Evolutionary conservation across 1,140 invertebrate genomes (phyloP).

Genomic region (Venturia canescens): DNA sequence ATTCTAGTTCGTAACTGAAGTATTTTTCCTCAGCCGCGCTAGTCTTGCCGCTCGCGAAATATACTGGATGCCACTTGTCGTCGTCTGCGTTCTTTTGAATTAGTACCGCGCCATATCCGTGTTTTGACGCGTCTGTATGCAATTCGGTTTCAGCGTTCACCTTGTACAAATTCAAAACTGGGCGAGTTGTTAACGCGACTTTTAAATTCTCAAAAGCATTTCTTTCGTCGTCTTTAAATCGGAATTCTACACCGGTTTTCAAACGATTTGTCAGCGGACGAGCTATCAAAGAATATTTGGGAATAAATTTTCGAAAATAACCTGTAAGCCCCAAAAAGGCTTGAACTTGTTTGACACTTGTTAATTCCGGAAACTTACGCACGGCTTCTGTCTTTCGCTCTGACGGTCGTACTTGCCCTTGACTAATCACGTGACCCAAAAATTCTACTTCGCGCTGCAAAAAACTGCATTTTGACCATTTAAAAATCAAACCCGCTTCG

Average conservation of each 20-base stretch:
- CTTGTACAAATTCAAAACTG: background rate
- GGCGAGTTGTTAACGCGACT: background rate
- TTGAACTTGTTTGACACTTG: background rate
- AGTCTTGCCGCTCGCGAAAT: background rate
- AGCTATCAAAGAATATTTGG: background rate
- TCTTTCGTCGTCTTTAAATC: background rate
- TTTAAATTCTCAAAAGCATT: background rate
- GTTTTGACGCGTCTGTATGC: background rate
- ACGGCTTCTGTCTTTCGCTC: conserved; percentile 1
- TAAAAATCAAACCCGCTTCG: background rate
- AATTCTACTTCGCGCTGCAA: background rate
- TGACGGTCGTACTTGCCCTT: background rate
- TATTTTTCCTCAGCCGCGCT: background rate
- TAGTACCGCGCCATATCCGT: background rate
- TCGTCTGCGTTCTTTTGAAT: background rate
- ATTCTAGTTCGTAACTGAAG: background rate
- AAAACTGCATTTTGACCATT: background rate
- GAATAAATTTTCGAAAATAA: background rate
- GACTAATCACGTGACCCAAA: background rate
- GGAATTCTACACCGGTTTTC: background rate
- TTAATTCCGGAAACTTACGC: background rate
- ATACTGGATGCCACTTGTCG: background rate
- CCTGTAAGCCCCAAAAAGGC: background rate
- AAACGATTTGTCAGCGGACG: background rate
- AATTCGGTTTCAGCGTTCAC: background rate